phyloP scores from a whole-genome alignment of 2,888 invertebrate genomes.

The Thalpophila matura region DNA sequence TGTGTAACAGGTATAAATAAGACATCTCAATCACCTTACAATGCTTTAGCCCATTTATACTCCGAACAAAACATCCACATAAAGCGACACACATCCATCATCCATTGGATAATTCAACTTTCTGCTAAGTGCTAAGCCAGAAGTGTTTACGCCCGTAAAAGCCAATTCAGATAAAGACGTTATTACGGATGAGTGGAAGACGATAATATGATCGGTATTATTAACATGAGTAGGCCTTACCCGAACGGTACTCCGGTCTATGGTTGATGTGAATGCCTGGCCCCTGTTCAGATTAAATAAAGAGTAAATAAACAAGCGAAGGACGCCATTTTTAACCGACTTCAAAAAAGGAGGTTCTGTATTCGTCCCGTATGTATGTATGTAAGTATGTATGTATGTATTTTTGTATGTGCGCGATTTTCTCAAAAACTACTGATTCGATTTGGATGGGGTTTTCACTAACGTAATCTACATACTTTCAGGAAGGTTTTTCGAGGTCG shows the following conservation, averaged over 20 bases:
- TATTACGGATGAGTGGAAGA: slow-evolving; percentile 38
- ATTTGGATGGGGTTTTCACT: too few species aligned
- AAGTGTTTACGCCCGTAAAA: slow-evolving; percentile 47
- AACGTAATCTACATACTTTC: too few species aligned
- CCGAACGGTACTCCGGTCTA: not conserved
- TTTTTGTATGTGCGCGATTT: too few species aligned
- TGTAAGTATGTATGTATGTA: too few species aligned
- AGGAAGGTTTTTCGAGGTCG: too few species aligned
- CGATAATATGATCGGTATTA: slow-evolving; percentile 28
- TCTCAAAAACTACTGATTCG: too few species aligned
- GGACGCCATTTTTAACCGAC: too few species aligned
- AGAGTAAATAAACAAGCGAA: not conserved
- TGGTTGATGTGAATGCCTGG: not conserved
- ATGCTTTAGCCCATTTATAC: not conserved
- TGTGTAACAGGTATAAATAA: too few species aligned
- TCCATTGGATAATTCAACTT: slow-evolving; percentile 17
- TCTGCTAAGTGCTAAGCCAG: slow-evolving; percentile 41
- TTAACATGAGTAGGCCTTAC: slow-evolving; percentile 1
- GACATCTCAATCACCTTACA: not conserved
- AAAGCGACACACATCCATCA: slow-evolving; percentile 47
- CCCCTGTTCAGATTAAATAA: not conserved
- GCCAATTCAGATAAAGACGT: slow-evolving; percentile 47
- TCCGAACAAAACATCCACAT: not conserved
- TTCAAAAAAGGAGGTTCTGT: too few species aligned
- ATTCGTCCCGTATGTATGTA: too few species aligned